These are phyloP conservation scores for Eclectus roratus DNA, from an alignment of 2,113 vertebrate genomes.

Conservation along the genomic window DNA sequence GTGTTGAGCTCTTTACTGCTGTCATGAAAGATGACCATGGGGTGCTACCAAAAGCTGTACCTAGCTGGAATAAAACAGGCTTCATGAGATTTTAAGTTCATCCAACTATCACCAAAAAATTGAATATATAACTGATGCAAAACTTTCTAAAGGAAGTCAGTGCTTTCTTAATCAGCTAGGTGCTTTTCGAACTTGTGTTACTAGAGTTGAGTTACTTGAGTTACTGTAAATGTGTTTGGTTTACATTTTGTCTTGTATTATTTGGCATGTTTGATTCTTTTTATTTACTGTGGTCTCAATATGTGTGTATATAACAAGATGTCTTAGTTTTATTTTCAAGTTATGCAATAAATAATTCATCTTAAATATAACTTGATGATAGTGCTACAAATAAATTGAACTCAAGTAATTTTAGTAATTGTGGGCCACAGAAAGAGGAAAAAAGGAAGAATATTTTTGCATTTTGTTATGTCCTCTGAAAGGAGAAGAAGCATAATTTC, in stretches of 20 bases:
- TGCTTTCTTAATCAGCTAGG: not conserved
- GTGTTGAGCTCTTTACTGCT: not conserved
- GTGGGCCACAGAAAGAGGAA: not conserved
- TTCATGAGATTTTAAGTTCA: not conserved
- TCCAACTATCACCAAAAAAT: not conserved
- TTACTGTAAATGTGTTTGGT: not conserved
- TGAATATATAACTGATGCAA: not conserved
- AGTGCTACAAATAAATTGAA: conserved; percentile 33
- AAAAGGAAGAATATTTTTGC: conserved; percentile 10
- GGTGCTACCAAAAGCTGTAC: not conserved
- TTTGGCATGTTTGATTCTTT: not conserved
- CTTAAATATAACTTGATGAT: conserved; percentile 20
- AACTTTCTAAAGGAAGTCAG: not conserved
- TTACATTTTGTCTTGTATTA: conserved; percentile 13
- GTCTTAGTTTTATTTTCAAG: conserved; percentile 34
- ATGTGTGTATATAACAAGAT: not conserved
- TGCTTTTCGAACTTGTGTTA: not conserved
- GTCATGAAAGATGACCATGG: not conserved
- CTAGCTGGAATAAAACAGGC: not conserved
- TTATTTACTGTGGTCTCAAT: not conserved
- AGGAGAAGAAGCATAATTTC: conserved; percentile 24
- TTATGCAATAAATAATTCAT: conserved; percentile 43
- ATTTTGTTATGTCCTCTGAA: conserved; percentile 23
- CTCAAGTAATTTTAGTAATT: conserved; percentile 14
- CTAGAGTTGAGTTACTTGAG: not conserved